A percentile compares a stretch with the other conserved stretches of the same genome.
Evolutionary conservation across 2,797 vertebrate species (phyloP).

Genomic region (Bufotes viridis): DNA sequence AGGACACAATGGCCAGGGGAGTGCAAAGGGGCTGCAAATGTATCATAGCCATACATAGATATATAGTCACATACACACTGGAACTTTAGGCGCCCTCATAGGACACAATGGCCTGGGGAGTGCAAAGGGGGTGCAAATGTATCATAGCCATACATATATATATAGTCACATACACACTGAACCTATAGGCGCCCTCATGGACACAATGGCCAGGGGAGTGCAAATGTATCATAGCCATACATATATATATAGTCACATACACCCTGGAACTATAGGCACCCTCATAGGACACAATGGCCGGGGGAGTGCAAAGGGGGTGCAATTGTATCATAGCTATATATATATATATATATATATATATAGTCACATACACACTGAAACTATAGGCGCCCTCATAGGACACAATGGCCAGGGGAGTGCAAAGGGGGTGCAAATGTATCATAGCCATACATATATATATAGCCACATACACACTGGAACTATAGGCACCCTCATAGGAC

Average conservation of each 20-base stretch:
- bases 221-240: neutral
- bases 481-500: too few species aligned
- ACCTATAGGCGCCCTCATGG: too few species aligned
- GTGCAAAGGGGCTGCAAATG: neutral
- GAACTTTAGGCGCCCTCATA: too few species aligned
- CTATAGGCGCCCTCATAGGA: too few species aligned
- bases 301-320: neutral
- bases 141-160: neutral
- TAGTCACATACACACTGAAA: too few species aligned
- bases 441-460: neutral
- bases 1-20: neutral
- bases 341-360: too few species aligned
- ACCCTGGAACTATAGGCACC: constrained; percentile 77
- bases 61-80: constrained; percentile 41
- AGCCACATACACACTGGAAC: constrained; percentile 32
- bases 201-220: too few species aligned
- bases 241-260: constrained; percentile 51
- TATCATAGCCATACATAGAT: neutral
- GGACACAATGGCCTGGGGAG: neutral
- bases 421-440: neutral
- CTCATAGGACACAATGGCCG: constrained; percentile 67
- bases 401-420: neutral
- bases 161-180: too few species aligned
- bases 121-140: neutral
- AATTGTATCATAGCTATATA: neutral